Conservation (phyloP, 1,140 invertebrate genomes). For the Lasioglossum albipes region DNA sequence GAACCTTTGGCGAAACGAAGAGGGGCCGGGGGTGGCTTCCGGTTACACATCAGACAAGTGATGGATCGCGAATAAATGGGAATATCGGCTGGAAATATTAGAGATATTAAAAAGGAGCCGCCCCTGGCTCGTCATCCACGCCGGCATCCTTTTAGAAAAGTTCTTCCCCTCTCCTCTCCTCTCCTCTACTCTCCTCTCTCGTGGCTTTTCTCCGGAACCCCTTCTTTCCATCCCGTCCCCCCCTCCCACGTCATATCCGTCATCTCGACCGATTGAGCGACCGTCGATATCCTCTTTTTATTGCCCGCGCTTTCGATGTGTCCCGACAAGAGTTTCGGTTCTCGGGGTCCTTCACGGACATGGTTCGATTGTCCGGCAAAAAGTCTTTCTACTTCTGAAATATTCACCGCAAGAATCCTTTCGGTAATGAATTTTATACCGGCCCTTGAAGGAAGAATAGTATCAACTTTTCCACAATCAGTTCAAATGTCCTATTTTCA, state of each 20-base stretch:
- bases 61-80: conserved; percentile 72
- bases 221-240: neutral
- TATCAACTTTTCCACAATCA: too few relatives aligned
- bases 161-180: too few relatives aligned
- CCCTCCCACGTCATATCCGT: conserved; percentile 37
- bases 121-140: conserved; percentile 43
- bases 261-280: conserved; percentile 64
- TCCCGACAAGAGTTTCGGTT: conserved; percentile 46
- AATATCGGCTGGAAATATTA: conserved; percentile 74
- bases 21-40: conserved; percentile 39
- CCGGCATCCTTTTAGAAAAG: conserved; percentile 33
- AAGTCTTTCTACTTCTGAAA: neutral
- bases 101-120: conserved; percentile 71
- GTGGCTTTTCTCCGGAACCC: too few relatives aligned
- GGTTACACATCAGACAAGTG: conserved; percentile 68
- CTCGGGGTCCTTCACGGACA: conserved; percentile 16
- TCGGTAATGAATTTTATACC: neutral
- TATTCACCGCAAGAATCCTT: neutral
- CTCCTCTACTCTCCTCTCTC: neutral
- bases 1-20: neutral
- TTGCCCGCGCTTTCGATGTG: conserved; percentile 34
- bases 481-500: too few relatives aligned
- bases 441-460: too few relatives aligned
- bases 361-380: neutral
- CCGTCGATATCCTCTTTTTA: conserved; percentile 44